phyloP scores from a whole-genome alignment of 2,113 vertebrate species.

The Ceratotherium simum region DNA sequence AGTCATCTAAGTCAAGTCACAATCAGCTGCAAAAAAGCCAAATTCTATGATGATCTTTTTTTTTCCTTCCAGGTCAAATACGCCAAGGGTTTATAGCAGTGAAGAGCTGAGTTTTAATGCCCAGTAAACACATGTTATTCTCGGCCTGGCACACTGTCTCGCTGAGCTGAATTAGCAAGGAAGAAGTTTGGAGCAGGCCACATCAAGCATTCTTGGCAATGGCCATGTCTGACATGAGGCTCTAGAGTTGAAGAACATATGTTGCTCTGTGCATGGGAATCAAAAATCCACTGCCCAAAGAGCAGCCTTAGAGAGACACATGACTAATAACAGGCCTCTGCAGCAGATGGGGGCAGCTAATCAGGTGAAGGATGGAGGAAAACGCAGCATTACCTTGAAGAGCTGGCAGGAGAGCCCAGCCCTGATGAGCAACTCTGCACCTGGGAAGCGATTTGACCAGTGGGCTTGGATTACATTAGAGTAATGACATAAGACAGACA shows the following conservation, averaged over 20 bases:
- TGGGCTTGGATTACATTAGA: conserved; percentile 53
- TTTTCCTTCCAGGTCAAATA: conserved; percentile 75
- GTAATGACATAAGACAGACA: conserved; percentile 67
- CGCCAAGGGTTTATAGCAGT: conserved; percentile 77
- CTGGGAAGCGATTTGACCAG: not conserved
- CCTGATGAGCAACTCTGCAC: conserved; percentile 39
- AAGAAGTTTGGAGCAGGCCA: conserved; percentile 81
- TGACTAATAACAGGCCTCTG: conserved; percentile 70
- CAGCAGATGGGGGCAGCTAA: conserved; percentile 77
- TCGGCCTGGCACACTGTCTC: conserved; percentile 73
- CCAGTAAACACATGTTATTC: conserved; percentile 81
- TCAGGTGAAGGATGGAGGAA: conserved; percentile 78
- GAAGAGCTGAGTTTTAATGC: conserved; percentile 74
- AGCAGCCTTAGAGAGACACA: conserved; percentile 67
- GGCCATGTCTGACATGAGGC: conserved; percentile 74
- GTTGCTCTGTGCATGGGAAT: conserved; percentile 75
- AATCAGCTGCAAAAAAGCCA: conserved; percentile 73
- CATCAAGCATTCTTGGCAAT: conserved; percentile 80
- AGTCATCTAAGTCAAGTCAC: conserved; percentile 76
- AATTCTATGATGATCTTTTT: conserved; percentile 76
- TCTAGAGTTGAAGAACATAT: conserved; percentile 80
- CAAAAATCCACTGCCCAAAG: conserved; percentile 76
- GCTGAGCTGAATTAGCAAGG: conserved; percentile 80
- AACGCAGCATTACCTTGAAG: conserved; percentile 59
- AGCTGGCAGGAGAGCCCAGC: not conserved